These are phyloP conservation scores for Aurelia coerulea DNA, from an alignment of 30 jellyfish, hydroid and myxozoan species.

Conservation along the genomic window DNA sequence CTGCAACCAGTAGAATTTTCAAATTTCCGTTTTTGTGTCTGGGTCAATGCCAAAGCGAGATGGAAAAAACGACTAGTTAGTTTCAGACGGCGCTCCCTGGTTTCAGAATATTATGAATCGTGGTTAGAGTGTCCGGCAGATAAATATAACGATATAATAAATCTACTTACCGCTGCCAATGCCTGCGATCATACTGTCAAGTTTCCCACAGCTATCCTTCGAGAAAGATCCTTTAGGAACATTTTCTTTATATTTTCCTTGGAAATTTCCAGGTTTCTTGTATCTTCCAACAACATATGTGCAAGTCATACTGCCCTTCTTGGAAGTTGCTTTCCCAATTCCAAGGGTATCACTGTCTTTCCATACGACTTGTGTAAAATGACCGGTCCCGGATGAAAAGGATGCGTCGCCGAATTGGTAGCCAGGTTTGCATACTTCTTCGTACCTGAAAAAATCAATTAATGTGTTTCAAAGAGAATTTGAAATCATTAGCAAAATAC, in stretches of 20 bases:
- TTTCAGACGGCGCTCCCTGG: too few relatives aligned
- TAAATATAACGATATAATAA: too few relatives aligned
- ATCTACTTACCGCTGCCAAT: conserved; percentile 33
- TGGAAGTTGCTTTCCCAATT: conserved; percentile 82
- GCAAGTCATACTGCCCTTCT: conserved; percentile 77
- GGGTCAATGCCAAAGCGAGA: too few relatives aligned
- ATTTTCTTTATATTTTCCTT: conserved; percentile 79
- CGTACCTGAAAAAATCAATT: too few relatives aligned
- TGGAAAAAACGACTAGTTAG: too few relatives aligned
- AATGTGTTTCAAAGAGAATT: too few relatives aligned
- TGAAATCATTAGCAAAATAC: too few relatives aligned
- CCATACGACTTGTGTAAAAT: conserved; percentile 94
- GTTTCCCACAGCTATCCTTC: conserved; percentile 35
- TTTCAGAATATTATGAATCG: too few relatives aligned
- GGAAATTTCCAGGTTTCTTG: conserved; percentile 78
- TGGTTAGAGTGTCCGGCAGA: too few relatives aligned
- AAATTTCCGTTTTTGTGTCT: too few relatives aligned
- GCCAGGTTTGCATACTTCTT: conserved; percentile 84
- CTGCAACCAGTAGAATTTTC: too few relatives aligned
- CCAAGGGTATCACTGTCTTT: conserved; percentile 88
- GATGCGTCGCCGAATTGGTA: conserved; percentile 56
- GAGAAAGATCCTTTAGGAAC: conserved; percentile 84
- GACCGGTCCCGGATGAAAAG: conserved; percentile 70
- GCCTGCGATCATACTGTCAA: conserved; percentile 50
- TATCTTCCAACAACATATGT: conserved; percentile 95